These are phyloP conservation scores for Acleris laterana DNA, from an alignment of 2,888 invertebrate genomes.

Conservation along the genomic window DNA sequence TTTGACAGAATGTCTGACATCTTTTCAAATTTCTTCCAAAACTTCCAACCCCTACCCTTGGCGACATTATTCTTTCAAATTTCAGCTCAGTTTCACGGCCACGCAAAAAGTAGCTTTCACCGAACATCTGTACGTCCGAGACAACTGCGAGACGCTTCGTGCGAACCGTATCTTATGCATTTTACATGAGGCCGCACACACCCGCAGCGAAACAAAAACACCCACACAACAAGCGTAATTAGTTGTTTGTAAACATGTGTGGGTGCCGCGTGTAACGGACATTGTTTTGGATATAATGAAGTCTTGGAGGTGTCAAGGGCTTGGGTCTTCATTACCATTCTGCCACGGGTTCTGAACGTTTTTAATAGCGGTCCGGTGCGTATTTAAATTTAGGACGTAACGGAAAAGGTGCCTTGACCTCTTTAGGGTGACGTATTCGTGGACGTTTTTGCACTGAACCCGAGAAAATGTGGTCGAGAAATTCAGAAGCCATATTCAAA, in stretches of 20 bases:
- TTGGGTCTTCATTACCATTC: slow-evolving; percentile 54
- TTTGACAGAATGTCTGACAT: background rate
- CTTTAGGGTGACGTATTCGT: background rate
- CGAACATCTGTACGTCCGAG: slow-evolving; percentile 74
- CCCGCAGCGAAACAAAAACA: slow-evolving; percentile 52
- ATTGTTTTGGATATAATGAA: slow-evolving; percentile 67
- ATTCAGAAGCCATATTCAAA: too few relatives aligned
- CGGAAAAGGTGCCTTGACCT: slow-evolving; percentile 28
- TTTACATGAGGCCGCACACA: slow-evolving; percentile 84
- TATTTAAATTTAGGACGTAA: slow-evolving; percentile 28
- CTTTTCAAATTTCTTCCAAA: slow-evolving; percentile 9
- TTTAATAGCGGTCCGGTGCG: slow-evolving; percentile 33
- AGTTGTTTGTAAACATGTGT: slow-evolving; percentile 76
- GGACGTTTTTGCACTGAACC: too few relatives aligned
- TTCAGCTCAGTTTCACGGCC: slow-evolving; percentile 50
- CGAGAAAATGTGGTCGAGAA: too few relatives aligned
- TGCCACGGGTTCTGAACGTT: slow-evolving; percentile 44
- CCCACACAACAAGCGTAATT: slow-evolving; percentile 69
- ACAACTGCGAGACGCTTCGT: slow-evolving; percentile 64
- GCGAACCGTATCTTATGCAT: slow-evolving; percentile 85
- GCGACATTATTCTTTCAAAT: slow-evolving; percentile 30
- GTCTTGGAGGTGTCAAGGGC: slow-evolving; percentile 73
- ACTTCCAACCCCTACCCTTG: slow-evolving; percentile 18
- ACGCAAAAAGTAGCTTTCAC: slow-evolving; percentile 66
- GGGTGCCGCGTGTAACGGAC: slow-evolving; percentile 54